These are phyloP conservation scores for Cosmia trapezina DNA, from an alignment of 2,888 invertebrate species.

Conservation along the genomic window DNA sequence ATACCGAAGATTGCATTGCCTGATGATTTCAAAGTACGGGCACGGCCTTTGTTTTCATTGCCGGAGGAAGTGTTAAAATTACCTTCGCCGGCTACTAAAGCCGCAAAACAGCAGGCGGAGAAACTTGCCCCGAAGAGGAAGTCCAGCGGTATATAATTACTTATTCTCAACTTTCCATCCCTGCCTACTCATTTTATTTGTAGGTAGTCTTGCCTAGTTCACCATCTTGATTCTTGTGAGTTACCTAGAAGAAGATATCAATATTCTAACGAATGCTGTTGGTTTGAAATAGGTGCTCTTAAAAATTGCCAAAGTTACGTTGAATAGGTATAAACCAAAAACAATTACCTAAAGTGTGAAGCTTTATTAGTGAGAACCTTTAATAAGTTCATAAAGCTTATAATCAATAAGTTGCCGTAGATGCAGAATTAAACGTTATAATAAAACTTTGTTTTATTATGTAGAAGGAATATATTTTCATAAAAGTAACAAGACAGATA, in stretches of 20 bases:
- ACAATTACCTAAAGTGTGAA: too few relatives aligned
- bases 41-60: constrained; percentile 91
- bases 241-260: background rate
- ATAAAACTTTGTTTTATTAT: too few relatives aligned
- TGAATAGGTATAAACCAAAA: background rate
- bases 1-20: constrained; percentile 89
- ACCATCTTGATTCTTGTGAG: background rate
- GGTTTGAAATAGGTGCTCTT: background rate
- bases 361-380: too few relatives aligned
- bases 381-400: too few relatives aligned
- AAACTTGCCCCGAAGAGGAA: constrained; percentile 63
- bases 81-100: constrained; percentile 80
- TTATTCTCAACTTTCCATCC: constrained; percentile 6
- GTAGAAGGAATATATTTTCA: too few relatives aligned
- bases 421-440: too few relatives aligned
- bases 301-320: background rate
- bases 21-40: constrained; percentile 89
- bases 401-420: too few relatives aligned
- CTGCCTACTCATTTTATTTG: constrained; percentile 6
- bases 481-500: too few relatives aligned
- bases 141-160: constrained; percentile 78
- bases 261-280: background rate
- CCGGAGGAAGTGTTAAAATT: constrained; percentile 91
- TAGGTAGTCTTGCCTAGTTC: background rate
- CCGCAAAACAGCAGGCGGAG: constrained; percentile 66